Percentiles rank a stretch among this genome's conserved stretches.
phyloP scores from a whole-genome alignment of 2,797 vertebrate genomes.

The Melanotaenia maccullochi region DNA sequence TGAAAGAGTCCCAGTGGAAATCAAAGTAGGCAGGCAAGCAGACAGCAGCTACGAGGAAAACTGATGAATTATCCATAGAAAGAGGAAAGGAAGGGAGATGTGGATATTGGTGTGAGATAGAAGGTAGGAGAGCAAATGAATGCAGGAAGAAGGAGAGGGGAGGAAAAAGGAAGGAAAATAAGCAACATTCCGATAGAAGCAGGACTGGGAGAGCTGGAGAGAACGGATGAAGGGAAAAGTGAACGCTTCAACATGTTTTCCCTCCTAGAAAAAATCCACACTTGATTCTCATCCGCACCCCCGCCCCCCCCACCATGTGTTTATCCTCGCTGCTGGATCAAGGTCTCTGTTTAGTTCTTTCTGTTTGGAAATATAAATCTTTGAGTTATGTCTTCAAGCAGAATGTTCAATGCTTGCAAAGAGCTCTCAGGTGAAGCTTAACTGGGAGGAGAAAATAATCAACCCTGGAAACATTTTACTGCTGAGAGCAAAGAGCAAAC shows the following conservation, averaged over 20 bases:
- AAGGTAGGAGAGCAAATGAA: slow-evolving; percentile 18
- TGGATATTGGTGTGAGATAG: not conserved
- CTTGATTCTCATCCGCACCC: slow-evolving; percentile 4
- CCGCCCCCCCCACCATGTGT: slow-evolving; percentile 9
- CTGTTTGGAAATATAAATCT: slow-evolving; percentile 17
- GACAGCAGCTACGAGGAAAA: slow-evolving; percentile 78
- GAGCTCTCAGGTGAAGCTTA: not conserved
- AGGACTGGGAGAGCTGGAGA: slow-evolving; percentile 2
- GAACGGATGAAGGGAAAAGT: slow-evolving; percentile 16
- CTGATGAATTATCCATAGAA: slow-evolving; percentile 84
- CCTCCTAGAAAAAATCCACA: slow-evolving; percentile 27
- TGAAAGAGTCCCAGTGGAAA: slow-evolving; percentile 84
- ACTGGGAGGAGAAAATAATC: not conserved
- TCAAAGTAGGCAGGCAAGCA: slow-evolving; percentile 76
- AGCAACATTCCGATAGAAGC: slow-evolving; percentile 9
- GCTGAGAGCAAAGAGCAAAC: slow-evolving; percentile 19
- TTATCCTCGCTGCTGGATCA: slow-evolving; percentile 16
- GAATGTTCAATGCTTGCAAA: not conserved
- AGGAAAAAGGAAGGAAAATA: slow-evolving; percentile 12
- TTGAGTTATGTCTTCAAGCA: slow-evolving; percentile 3
- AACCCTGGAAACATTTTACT: slow-evolving; percentile 12
- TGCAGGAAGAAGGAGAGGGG: slow-evolving; percentile 12
- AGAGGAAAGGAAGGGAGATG: slow-evolving; percentile 6
- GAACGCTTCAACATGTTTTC: slow-evolving; percentile 39
- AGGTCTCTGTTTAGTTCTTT: slow-evolving; percentile 8